phyloP scores from a whole-genome alignment of 2,888 invertebrate genomes.

The Drosophila paramelanica region DNA sequence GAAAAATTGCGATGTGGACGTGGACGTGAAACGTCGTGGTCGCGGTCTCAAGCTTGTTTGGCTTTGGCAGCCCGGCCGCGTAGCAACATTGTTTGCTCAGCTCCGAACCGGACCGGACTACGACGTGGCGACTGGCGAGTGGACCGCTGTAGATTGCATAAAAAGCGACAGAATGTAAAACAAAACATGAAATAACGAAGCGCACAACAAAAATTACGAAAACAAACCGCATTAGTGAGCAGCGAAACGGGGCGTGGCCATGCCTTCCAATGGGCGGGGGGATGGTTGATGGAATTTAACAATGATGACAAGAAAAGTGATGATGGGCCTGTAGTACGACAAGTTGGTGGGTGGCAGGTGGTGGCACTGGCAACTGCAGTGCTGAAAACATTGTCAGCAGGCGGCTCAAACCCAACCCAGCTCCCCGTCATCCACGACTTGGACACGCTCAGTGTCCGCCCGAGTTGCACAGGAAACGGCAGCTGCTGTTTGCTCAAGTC shows the following conservation, averaged over 20 bases:
- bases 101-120: slow-evolving; percentile 2
- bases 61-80: slow-evolving; percentile 69
- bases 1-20: slow-evolving; percentile 69
- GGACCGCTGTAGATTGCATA: slow-evolving; percentile 54
- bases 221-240: slow-evolving; percentile 77
- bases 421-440: not conserved
- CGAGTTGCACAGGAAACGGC: slow-evolving; percentile 61
- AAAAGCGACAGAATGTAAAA: slow-evolving; percentile 60
- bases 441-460: slow-evolving; percentile 28
- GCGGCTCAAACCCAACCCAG: not conserved
- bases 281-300: slow-evolving; percentile 48
- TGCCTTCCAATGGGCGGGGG: slow-evolving; percentile 2
- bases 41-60: slow-evolving; percentile 73
- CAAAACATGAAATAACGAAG: slow-evolving; percentile 72
- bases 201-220: slow-evolving; percentile 61
- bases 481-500: slow-evolving; percentile 66
- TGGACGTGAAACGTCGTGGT: slow-evolving; percentile 43
- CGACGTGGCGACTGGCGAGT: slow-evolving; percentile 12
- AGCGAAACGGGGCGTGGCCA: slow-evolving; percentile 4
- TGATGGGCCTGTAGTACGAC: slow-evolving; percentile 48
- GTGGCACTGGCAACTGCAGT: slow-evolving; percentile 10
- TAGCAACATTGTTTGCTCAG: slow-evolving; percentile 73
- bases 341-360: not conserved
- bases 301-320: slow-evolving; percentile 69
- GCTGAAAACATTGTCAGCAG: slow-evolving; percentile 66